Base-by-base conservation (phyloP, 2,113 vertebrate genomes). In the Todiramphus chloris region DNA sequence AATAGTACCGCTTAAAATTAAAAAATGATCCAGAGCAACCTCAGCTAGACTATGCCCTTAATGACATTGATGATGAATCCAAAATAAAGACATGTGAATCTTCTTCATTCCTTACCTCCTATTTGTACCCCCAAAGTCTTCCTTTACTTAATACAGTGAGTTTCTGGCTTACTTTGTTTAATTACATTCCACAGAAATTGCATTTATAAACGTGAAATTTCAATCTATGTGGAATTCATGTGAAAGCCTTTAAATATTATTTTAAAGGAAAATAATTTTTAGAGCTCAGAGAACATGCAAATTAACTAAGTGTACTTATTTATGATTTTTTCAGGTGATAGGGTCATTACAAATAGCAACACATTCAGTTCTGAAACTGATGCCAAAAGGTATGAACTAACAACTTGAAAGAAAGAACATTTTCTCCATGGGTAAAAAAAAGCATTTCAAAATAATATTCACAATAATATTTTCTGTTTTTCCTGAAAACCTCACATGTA, bases 311-410 rank as follows among this genome's bases (percentile, higher is more conserved):
- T 11, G 3, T 55, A 4, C 16, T 77, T 73, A 78, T 20, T 23
- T 63, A 14, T 18, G 18, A 1, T 35, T 19, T 62, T 87, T 79
- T 76, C 53, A 94, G 78, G 24, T 89, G 60, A 21, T 69, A 83
- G 60, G 39, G 19, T 89, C 64, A 95, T 96, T 78, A 87, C 28
- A 50, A 81, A 93, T 75, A 77, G 58, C 18, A 94, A 84, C 48
- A 56, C 37, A 18, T 96, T 97, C 84, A 63, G 96, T 94, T 96
- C 83, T 95, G 85, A 97, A 96, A 91, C 15, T 23, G 74, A 51
- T 63, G 48, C 77, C 43, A 90, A 74, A 86, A 86, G 2, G 1
- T 95, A 87, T 73, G 56, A 93, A 33, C 15, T 91, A 43, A 85
- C 48, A 43, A 73, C 91, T 27, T 59, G 30, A 93, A 90, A 83